A percentile compares a stretch with the other conserved stretches of the same genome.
These are phyloP conservation scores for Megalops atlanticus DNA, from an alignment of 2,113 vertebrate genomes.

Conservation along the genomic window DNA sequence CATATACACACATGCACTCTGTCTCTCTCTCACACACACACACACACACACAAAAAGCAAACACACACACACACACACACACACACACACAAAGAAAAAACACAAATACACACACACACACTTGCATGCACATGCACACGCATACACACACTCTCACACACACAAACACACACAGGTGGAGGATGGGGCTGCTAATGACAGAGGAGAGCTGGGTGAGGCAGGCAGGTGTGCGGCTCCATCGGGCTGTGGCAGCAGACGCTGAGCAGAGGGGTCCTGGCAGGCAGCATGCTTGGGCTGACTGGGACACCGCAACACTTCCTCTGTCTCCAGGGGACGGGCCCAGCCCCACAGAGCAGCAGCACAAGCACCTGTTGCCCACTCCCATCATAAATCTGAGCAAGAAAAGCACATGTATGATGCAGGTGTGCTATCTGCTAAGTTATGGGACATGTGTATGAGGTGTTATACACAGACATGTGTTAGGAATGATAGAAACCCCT, in stretches of 20 bases:
- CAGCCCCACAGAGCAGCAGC: too few species aligned
- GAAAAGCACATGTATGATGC: too few species aligned
- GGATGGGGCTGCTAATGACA: neutral
- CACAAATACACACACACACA: neutral
- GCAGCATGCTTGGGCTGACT: too few species aligned
- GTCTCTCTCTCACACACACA: neutral
- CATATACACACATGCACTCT: neutral
- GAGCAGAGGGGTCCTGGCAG: too few species aligned
- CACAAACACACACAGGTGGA: neutral
- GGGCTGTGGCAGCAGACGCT: neutral
- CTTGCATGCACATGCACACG: neutral
- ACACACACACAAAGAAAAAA: neutral
- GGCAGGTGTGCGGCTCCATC: neutral
- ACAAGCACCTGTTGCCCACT: too few species aligned
- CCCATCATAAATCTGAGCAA: too few species aligned
- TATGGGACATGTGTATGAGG: too few species aligned
- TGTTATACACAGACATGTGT: too few species aligned
- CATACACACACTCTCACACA: neutral
- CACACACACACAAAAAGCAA: neutral
- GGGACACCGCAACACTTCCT: too few species aligned
- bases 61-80: conserved; percentile 1
- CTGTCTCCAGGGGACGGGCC: too few species aligned
- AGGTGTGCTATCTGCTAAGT: too few species aligned
- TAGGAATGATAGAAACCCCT: too few species aligned
- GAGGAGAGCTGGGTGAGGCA: neutral